Evolutionary conservation across 2,888 invertebrate species (phyloP).

Genomic region (Linnaemya vulpina): DNA sequence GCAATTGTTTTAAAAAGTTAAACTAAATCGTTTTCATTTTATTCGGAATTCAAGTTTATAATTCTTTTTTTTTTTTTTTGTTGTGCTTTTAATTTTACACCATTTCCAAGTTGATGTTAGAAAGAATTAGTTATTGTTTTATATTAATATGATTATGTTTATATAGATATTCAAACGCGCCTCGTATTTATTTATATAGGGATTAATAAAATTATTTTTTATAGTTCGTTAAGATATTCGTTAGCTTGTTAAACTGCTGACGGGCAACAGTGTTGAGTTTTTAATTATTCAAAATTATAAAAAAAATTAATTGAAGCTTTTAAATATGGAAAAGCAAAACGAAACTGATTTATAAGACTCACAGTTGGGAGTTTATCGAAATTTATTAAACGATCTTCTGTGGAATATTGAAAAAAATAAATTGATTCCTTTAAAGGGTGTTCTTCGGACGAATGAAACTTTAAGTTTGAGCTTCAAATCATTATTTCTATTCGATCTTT

Average conservation of each 20-base stretch:
- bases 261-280: neutral
- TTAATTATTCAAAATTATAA: conserved; percentile 16
- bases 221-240: no score
- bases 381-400: neutral
- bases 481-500: no score
- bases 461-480: neutral
- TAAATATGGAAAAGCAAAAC: conserved; percentile 18
- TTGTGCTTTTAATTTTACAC: conserved; percentile 24
- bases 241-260: no score
- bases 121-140: no score
- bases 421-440: neutral
- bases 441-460: neutral
- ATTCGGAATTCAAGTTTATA: neutral
- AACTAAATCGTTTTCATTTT: conserved; percentile 11
- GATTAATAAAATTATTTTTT: no score
- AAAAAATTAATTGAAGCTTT: conserved; percentile 57
- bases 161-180: no score
- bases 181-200: no score
- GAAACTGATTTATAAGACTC: neutral
- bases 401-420: neutral
- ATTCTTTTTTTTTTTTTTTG: neutral
- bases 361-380: neutral
- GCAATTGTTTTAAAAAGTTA: conserved; percentile 33
- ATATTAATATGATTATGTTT: no score
- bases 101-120: no score